A percentile compares a stretch with the other conserved stretches of the same genome.
phyloP scores from a whole-genome alignment of 2,797 vertebrate genomes.

The Molossus molossus region DNA sequence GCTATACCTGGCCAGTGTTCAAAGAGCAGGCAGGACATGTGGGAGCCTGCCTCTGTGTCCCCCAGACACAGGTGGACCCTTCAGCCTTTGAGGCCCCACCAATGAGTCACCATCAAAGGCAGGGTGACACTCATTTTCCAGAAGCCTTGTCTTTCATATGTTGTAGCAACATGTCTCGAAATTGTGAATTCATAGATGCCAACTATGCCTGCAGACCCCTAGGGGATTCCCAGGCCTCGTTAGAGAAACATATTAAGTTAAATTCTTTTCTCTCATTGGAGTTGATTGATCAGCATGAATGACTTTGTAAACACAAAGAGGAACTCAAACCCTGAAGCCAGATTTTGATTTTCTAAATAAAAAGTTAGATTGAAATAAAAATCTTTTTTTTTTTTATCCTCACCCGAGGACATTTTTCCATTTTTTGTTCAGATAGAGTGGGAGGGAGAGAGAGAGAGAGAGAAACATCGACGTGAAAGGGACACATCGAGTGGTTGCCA shows the following conservation, averaged over 20 bases:
- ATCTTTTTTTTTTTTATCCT: too few species aligned
- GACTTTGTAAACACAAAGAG: background rate
- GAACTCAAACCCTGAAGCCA: background rate
- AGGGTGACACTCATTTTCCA: background rate
- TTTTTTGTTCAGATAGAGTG: too few species aligned
- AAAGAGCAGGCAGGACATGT: background rate
- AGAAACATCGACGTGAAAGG: too few species aligned
- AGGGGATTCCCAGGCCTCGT: background rate
- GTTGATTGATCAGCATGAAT: background rate
- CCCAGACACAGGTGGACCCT: background rate
- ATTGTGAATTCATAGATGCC: background rate
- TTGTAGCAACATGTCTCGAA: background rate
- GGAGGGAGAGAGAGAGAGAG: too few species aligned
- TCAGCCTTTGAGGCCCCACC: background rate
- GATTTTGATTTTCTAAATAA: background rate
- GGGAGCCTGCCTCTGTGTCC: background rate
- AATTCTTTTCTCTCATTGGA: constrained; percentile 8
- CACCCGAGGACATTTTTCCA: too few species aligned
- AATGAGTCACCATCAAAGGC: background rate
- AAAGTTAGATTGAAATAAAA: constrained; percentile 55
- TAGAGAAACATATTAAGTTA: background rate
- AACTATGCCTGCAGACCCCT: background rate
- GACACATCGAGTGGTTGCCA: too few species aligned
- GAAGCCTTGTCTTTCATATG: background rate
- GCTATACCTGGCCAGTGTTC: constrained; percentile 18